Percentiles rank a stretch among this genome's conserved stretches.
Conservation (phyloP, 1,140 invertebrate genomes). For the Leptinotarsa texana region DNA sequence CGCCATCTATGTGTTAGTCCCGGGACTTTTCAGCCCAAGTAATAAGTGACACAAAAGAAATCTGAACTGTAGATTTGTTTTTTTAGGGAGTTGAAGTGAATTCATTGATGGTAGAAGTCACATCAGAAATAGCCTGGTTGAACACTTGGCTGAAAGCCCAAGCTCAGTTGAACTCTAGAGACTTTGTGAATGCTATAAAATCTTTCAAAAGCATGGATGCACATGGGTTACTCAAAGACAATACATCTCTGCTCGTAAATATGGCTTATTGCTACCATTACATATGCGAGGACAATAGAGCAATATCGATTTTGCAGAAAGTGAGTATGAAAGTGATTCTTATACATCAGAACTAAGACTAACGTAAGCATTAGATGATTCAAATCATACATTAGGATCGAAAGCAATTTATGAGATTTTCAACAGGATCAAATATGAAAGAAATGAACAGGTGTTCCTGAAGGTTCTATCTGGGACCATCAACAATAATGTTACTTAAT, state of each 20-base stretch:
- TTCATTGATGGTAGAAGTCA: slow-evolving; percentile 65
- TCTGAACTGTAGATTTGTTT: not conserved
- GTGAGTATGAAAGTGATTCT: slow-evolving; percentile 36
- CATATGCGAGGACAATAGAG: slow-evolving; percentile 57
- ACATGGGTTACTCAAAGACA: slow-evolving; percentile 66
- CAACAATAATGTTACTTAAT: not conserved
- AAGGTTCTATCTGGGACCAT: not conserved
- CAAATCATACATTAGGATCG: no score
- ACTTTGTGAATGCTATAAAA: slow-evolving; percentile 65
- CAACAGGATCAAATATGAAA: no score
- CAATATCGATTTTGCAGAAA: slow-evolving; percentile 54
- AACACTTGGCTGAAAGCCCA: slow-evolving; percentile 73
- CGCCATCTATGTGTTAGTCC: no score
- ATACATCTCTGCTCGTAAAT: slow-evolving; percentile 65
- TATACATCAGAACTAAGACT: no score
- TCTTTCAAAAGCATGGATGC: slow-evolving; percentile 68
- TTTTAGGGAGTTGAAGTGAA: slow-evolving; percentile 67
- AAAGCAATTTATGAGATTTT: no score
- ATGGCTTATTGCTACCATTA: slow-evolving; percentile 72
- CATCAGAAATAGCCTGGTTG: slow-evolving; percentile 63
- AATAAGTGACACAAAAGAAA: no score
- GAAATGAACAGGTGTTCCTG: no score
- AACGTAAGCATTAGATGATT: no score
- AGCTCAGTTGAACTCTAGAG: slow-evolving; percentile 65
- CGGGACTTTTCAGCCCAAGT: no score